Conservation (phyloP, 2,113 vertebrate genomes). For the Sphyrna mokarran region DNA sequence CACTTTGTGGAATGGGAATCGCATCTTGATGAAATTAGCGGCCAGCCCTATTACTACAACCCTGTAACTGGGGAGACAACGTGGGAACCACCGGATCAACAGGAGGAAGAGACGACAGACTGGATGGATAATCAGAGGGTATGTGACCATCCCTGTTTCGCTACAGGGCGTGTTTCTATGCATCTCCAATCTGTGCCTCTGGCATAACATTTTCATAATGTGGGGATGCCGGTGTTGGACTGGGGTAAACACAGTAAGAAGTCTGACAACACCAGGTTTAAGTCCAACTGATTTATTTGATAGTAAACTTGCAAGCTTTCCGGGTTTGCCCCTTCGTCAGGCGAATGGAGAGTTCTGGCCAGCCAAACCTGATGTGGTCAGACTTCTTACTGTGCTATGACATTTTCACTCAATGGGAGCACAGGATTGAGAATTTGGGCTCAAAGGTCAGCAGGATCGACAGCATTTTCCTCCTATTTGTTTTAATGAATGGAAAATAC, state of each 20-base stretch:
- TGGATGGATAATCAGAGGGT: constrained; percentile 50
- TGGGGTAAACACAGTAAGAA: too few relatives aligned
- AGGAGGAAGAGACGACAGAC: constrained; percentile 45
- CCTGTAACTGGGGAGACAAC: constrained; percentile 74
- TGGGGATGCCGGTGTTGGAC: too few relatives aligned
- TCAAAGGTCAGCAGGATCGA: not conserved
- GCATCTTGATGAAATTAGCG: constrained; percentile 70
- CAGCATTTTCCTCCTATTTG: not conserved
- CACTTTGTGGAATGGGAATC: constrained; percentile 66
- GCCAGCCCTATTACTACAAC: constrained; percentile 80
- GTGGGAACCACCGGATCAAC: constrained; percentile 72
- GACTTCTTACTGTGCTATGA: too few relatives aligned
- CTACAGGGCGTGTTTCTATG: not conserved
- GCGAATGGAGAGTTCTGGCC: too few relatives aligned
- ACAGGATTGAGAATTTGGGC: not conserved
- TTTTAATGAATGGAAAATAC: not conserved
- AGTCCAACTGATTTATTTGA: too few relatives aligned
- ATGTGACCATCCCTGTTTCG: constrained; percentile 40
- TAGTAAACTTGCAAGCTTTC: too few relatives aligned
- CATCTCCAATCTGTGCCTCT: not conserved
- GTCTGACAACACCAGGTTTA: too few relatives aligned
- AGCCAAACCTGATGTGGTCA: too few relatives aligned
- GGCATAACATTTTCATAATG: not conserved
- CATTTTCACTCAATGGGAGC: not conserved
- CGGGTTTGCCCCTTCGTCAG: too few relatives aligned